Conservation (phyloP, 2,888 invertebrate genomes). For the Rhyacophila evoluta region DNA sequence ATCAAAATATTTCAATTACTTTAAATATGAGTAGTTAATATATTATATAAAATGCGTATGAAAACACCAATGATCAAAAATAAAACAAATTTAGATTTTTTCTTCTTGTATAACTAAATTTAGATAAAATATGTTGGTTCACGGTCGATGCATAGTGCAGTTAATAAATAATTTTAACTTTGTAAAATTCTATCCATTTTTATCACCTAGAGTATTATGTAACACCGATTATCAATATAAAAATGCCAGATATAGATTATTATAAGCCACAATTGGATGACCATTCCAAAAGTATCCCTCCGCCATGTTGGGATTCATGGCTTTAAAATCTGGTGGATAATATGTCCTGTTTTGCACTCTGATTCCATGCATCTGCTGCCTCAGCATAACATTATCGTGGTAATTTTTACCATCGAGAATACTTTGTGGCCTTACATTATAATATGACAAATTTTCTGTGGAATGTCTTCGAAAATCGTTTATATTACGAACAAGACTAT, state of each 20-base stretch:
- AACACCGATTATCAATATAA: slow-evolving; percentile 62
- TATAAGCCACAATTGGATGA: slow-evolving; percentile 57
- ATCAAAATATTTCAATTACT: too few relatives aligned
- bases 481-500: slow-evolving; percentile 26
- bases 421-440: slow-evolving; percentile 37
- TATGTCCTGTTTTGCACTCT: not conserved
- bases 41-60: too few relatives aligned
- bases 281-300: slow-evolving; percentile 45
- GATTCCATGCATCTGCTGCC: not conserved
- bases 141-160: not conserved
- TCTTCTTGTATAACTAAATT: too few relatives aligned
- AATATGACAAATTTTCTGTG: slow-evolving; percentile 43
- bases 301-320: not conserved
- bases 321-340: slow-evolving; percentile 11
- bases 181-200: slow-evolving; percentile 19
- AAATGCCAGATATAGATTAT: slow-evolving; percentile 68
- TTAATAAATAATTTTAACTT: not conserved
- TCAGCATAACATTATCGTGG: not conserved
- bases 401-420: not conserved
- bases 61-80: too few relatives aligned
- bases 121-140: not conserved
- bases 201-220: not conserved
- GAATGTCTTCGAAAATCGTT: slow-evolving; percentile 46
- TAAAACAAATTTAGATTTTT: too few relatives aligned
- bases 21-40: too few relatives aligned